Conservation (phyloP, 2,113 vertebrate genomes). For the Puffinus mauretanicus region DNA sequence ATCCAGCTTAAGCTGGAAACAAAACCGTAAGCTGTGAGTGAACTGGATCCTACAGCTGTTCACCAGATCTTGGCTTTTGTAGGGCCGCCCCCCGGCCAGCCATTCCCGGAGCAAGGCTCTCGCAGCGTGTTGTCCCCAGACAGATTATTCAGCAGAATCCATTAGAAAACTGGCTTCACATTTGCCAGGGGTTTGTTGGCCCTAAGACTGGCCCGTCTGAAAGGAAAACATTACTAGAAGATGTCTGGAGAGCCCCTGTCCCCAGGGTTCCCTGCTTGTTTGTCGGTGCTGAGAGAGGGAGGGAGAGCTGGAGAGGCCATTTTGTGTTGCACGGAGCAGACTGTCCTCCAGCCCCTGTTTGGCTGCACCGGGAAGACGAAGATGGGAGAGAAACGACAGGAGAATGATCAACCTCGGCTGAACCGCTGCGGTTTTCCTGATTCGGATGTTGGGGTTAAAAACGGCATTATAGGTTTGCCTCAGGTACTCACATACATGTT, state of each 20-base stretch:
- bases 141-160: slow-evolving; percentile 21
- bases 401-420: not conserved
- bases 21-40: not conserved
- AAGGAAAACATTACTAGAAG: not conserved
- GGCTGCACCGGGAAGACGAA: fast-evolving
- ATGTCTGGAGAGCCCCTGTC: not conserved
- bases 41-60: slow-evolving; percentile 24
- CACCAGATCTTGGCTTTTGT: not conserved
- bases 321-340: not conserved
- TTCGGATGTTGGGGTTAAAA: not conserved
- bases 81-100: fast-evolving
- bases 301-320: not conserved
- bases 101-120: not conserved
- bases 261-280: not conserved
- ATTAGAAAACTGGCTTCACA: not conserved
- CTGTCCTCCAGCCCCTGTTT: not conserved
- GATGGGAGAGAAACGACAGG: not conserved
- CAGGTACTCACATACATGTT: not conserved
- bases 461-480: not conserved
- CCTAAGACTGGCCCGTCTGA: not conserved
- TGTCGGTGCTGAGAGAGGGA: not conserved
- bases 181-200: not conserved
- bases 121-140: not conserved
- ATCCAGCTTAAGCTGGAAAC: slow-evolving; percentile 24
- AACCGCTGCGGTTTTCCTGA: not conserved